Conservation (phyloP, 2,888 invertebrate genomes). For the Sialis lutaria region DNA sequence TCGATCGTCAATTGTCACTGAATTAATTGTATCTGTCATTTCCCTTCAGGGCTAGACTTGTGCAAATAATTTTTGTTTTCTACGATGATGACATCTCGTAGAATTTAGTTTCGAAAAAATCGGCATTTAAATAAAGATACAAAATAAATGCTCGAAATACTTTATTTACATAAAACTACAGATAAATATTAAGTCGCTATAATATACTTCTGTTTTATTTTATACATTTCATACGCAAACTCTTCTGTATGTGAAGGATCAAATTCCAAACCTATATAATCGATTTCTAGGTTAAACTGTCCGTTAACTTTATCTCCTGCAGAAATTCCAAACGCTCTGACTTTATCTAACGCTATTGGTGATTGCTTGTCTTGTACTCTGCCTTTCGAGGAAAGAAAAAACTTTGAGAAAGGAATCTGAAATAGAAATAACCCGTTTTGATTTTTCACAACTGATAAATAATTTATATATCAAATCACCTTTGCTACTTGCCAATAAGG, state of each 20-base stretch:
- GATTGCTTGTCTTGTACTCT: slow-evolving; percentile 68
- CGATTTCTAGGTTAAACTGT: slow-evolving; percentile 76
- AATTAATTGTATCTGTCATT: too few species aligned
- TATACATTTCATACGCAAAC: slow-evolving; percentile 90
- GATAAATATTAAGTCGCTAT: slow-evolving; percentile 33
- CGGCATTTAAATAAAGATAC: too few species aligned
- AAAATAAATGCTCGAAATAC: too few species aligned
- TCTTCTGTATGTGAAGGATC: slow-evolving; percentile 69
- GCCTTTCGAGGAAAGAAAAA: slow-evolving; percentile 67
- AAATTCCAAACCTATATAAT: slow-evolving; percentile 74
- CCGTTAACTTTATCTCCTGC: slow-evolving; percentile 66
- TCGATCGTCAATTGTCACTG: too few species aligned
- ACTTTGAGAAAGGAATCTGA: slow-evolving; percentile 89
- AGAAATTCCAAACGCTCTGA: slow-evolving; percentile 68
- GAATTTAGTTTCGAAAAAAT: too few species aligned
- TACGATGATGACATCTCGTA: too few species aligned
- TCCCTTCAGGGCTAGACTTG: too few species aligned
- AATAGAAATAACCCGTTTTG: slow-evolving; percentile 17
- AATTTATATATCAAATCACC: slow-evolving; percentile 27
- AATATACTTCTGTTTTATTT: slow-evolving; percentile 42
- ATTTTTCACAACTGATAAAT: not conserved
- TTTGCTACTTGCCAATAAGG: slow-evolving; percentile 94
- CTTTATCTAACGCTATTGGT: slow-evolving; percentile 35
- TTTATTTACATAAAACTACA: too few species aligned
- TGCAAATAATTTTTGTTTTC: too few species aligned